A percentile compares a stretch with the other conserved stretches of the same genome.
phyloP scores from a whole-genome alignment of 2,113 vertebrate species.

The Tupaia chinensis region DNA sequence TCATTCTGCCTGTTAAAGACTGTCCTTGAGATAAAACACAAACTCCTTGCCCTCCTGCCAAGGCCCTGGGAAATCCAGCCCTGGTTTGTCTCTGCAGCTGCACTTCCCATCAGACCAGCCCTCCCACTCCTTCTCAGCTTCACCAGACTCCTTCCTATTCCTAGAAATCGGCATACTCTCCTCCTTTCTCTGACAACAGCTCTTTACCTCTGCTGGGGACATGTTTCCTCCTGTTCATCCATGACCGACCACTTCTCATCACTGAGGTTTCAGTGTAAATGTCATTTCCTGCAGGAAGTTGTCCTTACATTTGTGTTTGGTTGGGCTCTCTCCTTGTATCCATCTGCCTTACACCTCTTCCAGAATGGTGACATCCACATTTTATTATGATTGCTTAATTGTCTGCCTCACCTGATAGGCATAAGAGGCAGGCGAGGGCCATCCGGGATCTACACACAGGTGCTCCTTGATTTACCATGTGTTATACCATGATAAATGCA shows the following conservation, averaged over 20 bases:
- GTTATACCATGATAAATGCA: too few species aligned
- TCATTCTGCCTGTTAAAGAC: background rate
- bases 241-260: background rate
- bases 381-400: too few species aligned
- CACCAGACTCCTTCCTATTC: background rate
- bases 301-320: background rate
- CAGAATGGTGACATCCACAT: background rate
- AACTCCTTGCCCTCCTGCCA: background rate
- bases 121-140: rapidly evolving
- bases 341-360: background rate
- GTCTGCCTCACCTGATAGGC: background rate
- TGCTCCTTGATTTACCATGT: too few species aligned
- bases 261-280: background rate
- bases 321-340: background rate
- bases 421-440: background rate
- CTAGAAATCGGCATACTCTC: background rate
- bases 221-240: rapidly evolving
- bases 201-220: background rate
- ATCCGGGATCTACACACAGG: background rate
- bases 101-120: rapidly evolving
- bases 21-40: rapidly evolving
- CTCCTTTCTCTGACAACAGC: background rate
- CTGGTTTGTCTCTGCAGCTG: too few species aligned
- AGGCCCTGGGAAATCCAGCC: background rate
- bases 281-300: background rate